phyloP scores from a whole-genome alignment of 2,113 vertebrate species.

The Cyanoderma ruficeps region DNA sequence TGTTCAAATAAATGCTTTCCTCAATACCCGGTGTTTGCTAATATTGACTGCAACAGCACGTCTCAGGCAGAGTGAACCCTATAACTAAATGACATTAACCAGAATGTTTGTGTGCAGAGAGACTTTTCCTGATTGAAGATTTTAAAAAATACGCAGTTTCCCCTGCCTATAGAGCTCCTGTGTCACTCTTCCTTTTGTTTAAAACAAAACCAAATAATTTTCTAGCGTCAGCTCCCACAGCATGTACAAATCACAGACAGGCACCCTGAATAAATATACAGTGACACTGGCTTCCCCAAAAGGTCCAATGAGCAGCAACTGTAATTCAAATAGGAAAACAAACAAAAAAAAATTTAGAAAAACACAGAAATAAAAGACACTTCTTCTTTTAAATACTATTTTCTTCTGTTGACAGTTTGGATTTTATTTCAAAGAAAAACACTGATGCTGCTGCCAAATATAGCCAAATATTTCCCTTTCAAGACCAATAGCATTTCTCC shows the following conservation, averaged over 20 bases:
- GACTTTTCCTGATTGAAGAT: background rate
- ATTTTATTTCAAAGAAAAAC: background rate
- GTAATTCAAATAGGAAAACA: background rate
- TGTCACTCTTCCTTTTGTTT: background rate
- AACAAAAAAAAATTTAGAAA: background rate
- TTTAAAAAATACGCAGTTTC: background rate
- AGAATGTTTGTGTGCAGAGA: background rate
- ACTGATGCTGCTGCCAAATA: background rate
- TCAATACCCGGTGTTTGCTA: background rate
- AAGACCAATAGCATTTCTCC: background rate
- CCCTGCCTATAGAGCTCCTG: background rate
- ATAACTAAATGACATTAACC: background rate
- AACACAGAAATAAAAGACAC: background rate
- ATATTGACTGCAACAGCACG: background rate
- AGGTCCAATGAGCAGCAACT: background rate
- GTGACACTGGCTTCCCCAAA: background rate
- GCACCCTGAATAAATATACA: background rate
- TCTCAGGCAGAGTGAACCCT: background rate
- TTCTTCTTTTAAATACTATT: background rate
- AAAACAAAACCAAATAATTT: background rate
- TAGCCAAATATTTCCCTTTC: background rate
- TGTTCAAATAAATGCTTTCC: background rate
- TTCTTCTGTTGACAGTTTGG: background rate
- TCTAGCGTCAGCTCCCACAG: background rate
- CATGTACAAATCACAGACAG: background rate